Evolutionary conservation across 2,888 invertebrate genomes (phyloP), one percentile per base, ranked within the genome.

Genomic region (Drosophila conformis): DNA sequence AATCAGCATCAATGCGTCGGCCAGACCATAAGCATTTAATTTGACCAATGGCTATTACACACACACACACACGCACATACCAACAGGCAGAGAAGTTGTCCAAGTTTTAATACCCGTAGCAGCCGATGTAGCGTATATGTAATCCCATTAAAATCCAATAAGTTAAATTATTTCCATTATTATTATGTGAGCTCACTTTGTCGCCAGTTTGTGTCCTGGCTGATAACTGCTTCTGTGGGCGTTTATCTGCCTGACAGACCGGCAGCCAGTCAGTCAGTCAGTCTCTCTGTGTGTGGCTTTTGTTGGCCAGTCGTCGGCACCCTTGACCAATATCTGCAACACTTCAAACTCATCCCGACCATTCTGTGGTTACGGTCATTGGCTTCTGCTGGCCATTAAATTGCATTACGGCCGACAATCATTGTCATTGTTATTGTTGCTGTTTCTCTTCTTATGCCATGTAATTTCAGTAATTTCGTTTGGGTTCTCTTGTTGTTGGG

Each of bases 111-210:
- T 88, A 75, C 87, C 85, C 78, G 53, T 59, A 58, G 73, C 73
- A 65, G 75, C 51, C 74, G 64, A 83, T 87, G 88, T 81, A 87
- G 81, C 78, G 83, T 87, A 83, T 80, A 82, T 89, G 90, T 91
- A 91, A 91, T 91, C 90, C 86, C 90, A 91, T 91, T 91, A 91
- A 91, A 91, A 91, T 91, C 83, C 91, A 91, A 91, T 91, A 91
- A 91, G 85, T 91, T 90, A 86, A 91, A 90, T 91, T 91, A 90
- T 91, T 84, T 90, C 80, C 89, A 90, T 90, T 90, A 89, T 90
- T 81, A 86, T 89, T 83, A 76, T 82, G 86, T 79, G 88, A 80
- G 67, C 87, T 78, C 78, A 89, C 70, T 87, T 87, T 84, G 68
- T 61, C 58, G 76, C 59, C 64, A 69, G 36, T 62, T 57, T 65